phyloP scores from a whole-genome alignment of 2,113 vertebrate genomes.

The Mustela nigripes region DNA sequence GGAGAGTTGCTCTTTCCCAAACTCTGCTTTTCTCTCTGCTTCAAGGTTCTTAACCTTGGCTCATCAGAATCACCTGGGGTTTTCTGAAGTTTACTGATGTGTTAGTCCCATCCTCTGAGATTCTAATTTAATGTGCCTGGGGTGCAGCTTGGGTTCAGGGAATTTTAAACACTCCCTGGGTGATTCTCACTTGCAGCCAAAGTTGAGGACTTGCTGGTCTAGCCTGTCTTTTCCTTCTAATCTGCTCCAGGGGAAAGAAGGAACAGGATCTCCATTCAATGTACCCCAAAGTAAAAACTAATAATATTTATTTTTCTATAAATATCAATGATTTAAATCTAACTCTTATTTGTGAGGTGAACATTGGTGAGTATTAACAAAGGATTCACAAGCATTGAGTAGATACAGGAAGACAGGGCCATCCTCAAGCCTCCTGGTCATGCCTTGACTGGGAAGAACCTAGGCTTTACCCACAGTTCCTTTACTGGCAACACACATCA shows the following conservation, averaged over 20 bases:
- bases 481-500: neutral
- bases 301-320: neutral
- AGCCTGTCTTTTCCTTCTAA: neutral
- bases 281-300: neutral
- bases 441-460: neutral
- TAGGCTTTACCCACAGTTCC: neutral
- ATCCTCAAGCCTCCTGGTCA: neutral
- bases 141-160: neutral
- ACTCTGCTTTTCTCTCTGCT: neutral
- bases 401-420: neutral
- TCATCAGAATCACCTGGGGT: neutral
- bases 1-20: neutral
- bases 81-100: neutral
- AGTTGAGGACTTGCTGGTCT: neutral
- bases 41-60: neutral
- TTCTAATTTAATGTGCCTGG: slow-evolving; percentile 6
- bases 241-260: neutral
- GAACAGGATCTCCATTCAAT: neutral
- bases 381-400: neutral
- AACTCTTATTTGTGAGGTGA: neutral
- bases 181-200: neutral
- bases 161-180: neutral
- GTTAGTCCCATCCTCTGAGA: neutral
- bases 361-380: neutral
- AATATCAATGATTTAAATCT: neutral